Conservation (phyloP, 2,888 invertebrate species). For the Nowickia ferox region DNA sequence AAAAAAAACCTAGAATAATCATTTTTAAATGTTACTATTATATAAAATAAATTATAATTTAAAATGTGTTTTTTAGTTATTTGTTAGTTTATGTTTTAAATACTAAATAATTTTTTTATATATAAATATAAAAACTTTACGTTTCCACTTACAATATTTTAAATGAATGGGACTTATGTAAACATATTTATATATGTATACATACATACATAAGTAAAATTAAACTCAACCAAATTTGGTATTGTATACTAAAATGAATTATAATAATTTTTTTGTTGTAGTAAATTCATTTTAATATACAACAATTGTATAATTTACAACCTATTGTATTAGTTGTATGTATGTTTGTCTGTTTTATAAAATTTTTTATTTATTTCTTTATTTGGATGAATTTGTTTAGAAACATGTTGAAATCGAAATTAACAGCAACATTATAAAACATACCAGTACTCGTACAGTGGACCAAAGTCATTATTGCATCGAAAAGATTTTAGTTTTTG, state of each 20-base stretch:
- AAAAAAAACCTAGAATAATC: conserved; percentile 43
- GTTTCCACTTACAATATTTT: background rate
- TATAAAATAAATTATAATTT: conserved; percentile 61
- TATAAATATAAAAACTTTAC: background rate
- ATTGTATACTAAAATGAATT: background rate
- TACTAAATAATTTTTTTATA: conserved; percentile 46
- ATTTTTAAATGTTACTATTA: conserved; percentile 68
- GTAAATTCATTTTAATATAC: conserved; percentile 1
- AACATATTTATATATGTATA: too few species aligned
- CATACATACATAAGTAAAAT: background rate
- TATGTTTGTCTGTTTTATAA: too few species aligned
- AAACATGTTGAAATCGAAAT: too few species aligned
- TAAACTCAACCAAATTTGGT: background rate
- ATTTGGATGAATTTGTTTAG: too few species aligned
- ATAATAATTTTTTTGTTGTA: too few species aligned
- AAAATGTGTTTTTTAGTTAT: conserved; percentile 66
- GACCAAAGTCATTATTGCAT: too few species aligned
- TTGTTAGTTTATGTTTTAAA: conserved; percentile 69
- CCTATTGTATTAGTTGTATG: too few species aligned
- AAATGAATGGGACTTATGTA: background rate
- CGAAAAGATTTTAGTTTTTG: too few species aligned
- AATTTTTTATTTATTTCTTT: too few species aligned
- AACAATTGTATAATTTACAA: too few species aligned
- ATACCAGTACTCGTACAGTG: too few species aligned
- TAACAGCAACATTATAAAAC: too few species aligned